These are phyloP conservation scores for Motacilla alba DNA, from an alignment of 2,113 vertebrate species.

Conservation along the genomic window DNA sequence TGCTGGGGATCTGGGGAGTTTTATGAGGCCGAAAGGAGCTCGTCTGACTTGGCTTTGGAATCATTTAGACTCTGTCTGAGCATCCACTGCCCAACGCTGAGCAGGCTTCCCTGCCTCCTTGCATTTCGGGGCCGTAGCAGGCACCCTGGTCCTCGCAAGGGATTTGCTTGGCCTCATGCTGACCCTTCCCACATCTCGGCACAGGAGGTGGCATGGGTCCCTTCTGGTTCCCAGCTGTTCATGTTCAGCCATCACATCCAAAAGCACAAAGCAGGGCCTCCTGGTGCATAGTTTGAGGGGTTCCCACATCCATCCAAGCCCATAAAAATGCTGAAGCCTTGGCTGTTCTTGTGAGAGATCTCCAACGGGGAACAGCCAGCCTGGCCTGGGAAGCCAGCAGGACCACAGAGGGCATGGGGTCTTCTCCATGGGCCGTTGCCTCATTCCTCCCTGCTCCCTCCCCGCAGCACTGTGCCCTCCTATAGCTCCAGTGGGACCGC, in stretches of 20 bases:
- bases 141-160: not conserved
- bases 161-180: not conserved
- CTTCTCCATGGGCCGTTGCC: not conserved
- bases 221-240: slow-evolving; percentile 28
- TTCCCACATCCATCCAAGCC: slow-evolving; percentile 26
- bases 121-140: accelerated
- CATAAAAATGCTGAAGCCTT: slow-evolving; percentile 24
- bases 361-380: not conserved
- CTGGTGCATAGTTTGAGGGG: slow-evolving; percentile 6
- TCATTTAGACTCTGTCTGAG: not conserved
- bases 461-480: slow-evolving; percentile 72
- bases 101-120: not conserved
- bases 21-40: not conserved
- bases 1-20: not conserved
- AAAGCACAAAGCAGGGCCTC: not conserved
- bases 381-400: not conserved
- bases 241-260: not conserved
- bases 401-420: not conserved
- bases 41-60: not conserved
- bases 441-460: not conserved
- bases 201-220: not conserved
- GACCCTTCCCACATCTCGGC: slow-evolving; percentile 12
- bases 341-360: slow-evolving; percentile 19
- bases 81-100: accelerated
- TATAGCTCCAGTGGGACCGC: slow-evolving; percentile 72